Base-by-base conservation (phyloP, 1,140 invertebrate genomes). In the Neodiprion virginianus region DNA sequence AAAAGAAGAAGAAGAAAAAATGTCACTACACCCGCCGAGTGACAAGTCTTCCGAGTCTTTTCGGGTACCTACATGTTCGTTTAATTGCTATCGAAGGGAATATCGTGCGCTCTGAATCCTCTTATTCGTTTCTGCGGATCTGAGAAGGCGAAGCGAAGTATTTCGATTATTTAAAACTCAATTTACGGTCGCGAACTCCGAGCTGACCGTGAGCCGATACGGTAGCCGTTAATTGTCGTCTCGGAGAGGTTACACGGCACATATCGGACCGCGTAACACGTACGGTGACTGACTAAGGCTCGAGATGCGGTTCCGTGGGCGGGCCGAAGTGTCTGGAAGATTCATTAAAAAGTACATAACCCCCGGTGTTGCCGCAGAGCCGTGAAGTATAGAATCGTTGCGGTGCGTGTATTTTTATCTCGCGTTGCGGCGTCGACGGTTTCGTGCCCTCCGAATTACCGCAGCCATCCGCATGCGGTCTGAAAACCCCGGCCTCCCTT, bases 331-430 rank as follows among this genome's bases (percentile, higher is more conserved):
- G n/a, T 49, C 48, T 49, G 49, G 9, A 48, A 48, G 70, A 71
- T 71, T 71, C 70, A 71, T 71, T 71, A 71, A 71, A 61, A 71
- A 71, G 70, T 71, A 71, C 48, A 12, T 40, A 40, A 40, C 28
- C 28, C 28, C 28, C 5, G 28, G 28, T 40, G 28, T 40, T 40
- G 28, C 28, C 28, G 28, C 28, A 40, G 2, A 5, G 28, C 28
- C 28, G 28, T 40, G n/a, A 61, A 61, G 53, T 40, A 40, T 40
- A 5, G 28, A 40, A 40, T 40, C 28, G 28, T 40, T 17, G 68
- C 68, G 28, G 70, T 7, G 12, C 47, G 70, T 50, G 47, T 71
- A 71, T 71, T 71, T 71, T 71, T 71, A 71, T 71, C 70, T 47
- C 40, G 10, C 14, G 28, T 12, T 28, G 5, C 28, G 14, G 68